Evolutionary conservation across 2,113 vertebrate species (phyloP), one percentile per base, ranked within the genome.

Genomic region (Chloropsis hardwickii): DNA sequence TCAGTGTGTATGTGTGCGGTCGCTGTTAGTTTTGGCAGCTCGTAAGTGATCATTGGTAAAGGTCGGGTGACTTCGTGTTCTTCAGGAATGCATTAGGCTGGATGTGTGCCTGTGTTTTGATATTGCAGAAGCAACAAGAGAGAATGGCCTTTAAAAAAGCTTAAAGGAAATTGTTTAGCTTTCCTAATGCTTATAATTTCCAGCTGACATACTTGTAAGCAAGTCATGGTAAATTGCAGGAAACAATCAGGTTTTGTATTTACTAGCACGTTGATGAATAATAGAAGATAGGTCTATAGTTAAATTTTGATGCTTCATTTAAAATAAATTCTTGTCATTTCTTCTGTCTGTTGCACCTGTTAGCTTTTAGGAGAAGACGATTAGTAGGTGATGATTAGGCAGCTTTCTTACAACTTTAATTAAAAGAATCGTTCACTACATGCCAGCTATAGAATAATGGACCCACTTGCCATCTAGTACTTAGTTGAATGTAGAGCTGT

Each of bases 11-110:
- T 29, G 14, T 12, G 35, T 4, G 31, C 40, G 9, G 67, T 44
- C 10, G 6, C 78, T 84, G 9, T 40, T 91, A 28, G 70, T 91
- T 72, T 57, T 65, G 89, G 65, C 77, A 69, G 81, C 48, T 79
- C 1, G 0, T 6, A 18, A 56, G 37, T 3, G 56, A 44, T 65
- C 6, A 0, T 17, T 62, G 62, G 37, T 76, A 31, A 40, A 66
- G 57, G 79, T 78, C 72, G 18, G n/a, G 51, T 78, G 85, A 39
- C 80, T 86, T 90, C 35, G 0, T 90, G 73, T 54, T 66, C 79
- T 56, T 67, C 28, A 12, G 24, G 48, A 60, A 56, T 22, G 48
- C 29, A 1, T 71, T 4, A 50, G 29, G 33, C 61, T 78, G 73
- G 72, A 35, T 22, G 40, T 14, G 1, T 31, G 81, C 64, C 69